Conservation (phyloP, 1,140 invertebrate genomes). For the Drosophila subobscura region DNA sequence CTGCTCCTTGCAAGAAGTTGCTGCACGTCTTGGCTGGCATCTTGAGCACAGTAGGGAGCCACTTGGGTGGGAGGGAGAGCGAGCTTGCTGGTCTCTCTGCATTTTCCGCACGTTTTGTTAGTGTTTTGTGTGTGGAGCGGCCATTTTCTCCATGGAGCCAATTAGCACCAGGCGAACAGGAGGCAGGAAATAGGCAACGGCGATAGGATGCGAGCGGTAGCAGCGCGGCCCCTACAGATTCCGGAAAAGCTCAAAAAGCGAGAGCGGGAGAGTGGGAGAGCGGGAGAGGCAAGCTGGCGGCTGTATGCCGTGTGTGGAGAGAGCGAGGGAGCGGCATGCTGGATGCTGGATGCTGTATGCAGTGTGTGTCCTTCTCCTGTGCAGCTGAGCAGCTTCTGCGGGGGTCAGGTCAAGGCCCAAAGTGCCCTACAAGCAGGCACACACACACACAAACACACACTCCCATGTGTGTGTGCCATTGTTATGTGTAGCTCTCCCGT, state of each 20-base stretch:
- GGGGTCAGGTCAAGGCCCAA: no score
- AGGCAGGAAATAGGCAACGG: constrained; percentile 28
- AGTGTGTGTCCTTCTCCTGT: not conserved
- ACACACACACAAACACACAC: no score
- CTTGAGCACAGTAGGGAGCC: constrained; percentile 23
- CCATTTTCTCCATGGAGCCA: constrained; percentile 83
- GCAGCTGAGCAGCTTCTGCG: no score
- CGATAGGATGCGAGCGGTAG: no score
- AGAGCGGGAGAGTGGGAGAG: not conserved
- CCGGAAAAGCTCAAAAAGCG: constrained; percentile 9
- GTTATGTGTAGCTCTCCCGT: no score
- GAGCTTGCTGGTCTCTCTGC: constrained; percentile 1
- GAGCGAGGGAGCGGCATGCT: constrained; percentile 22
- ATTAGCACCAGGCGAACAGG: constrained; percentile 78
- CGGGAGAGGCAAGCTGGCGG: constrained; percentile 22
- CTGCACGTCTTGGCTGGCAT: constrained; percentile 44
- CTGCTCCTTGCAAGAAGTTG: constrained; percentile 49
- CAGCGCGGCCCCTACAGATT: constrained; percentile 37
- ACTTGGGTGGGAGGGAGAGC: constrained; percentile 7
- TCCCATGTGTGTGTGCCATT: no score
- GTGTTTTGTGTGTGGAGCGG: constrained; percentile 59
- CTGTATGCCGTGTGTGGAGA: no score
- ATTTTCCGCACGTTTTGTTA: constrained; percentile 14
- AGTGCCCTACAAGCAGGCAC: no score
- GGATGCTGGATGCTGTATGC: constrained; percentile 18